Conservation (phyloP, 2,113 vertebrate genomes). For the Nerophis lumbriciformis region DNA sequence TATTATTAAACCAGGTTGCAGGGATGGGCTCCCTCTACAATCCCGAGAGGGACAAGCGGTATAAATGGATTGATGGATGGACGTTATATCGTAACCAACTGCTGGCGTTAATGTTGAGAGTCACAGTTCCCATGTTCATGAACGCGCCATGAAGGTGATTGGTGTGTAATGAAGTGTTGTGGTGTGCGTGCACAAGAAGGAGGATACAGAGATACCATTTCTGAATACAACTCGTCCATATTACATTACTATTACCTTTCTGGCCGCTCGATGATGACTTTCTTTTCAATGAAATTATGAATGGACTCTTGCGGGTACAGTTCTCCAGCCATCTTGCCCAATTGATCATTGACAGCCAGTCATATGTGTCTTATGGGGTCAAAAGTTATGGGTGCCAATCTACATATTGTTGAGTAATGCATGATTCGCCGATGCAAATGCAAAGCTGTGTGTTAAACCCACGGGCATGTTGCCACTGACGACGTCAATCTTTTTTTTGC, state of each 20-base stretch:
- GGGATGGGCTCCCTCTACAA: too few species aligned
- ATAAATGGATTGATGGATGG: too few species aligned
- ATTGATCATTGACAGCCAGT: not conserved
- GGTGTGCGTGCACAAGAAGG: too few species aligned
- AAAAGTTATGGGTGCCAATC: not conserved
- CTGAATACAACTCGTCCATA: too few species aligned
- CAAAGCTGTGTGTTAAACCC: slow-evolving; percentile 1
- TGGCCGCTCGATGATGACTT: slow-evolving; percentile 4
- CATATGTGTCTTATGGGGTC: not conserved
- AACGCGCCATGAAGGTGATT: too few species aligned
- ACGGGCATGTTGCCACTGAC: not conserved
- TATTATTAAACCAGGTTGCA: too few species aligned
- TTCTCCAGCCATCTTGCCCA: not conserved
- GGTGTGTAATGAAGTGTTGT: too few species aligned
- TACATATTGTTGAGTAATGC: not conserved
- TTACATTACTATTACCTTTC: not conserved
- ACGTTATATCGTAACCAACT: too few species aligned
- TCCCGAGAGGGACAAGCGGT: too few species aligned
- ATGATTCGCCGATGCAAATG: not conserved
- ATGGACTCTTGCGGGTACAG: slow-evolving; percentile 2
- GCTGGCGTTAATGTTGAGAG: too few species aligned
- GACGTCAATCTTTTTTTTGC: not conserved
- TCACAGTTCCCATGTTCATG: too few species aligned
- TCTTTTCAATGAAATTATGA: slow-evolving; percentile 5
- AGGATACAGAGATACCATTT: too few species aligned